Evolutionary conservation across 1,140 invertebrate genomes (phyloP).

Genomic region (Cotesia chilonis): DNA sequence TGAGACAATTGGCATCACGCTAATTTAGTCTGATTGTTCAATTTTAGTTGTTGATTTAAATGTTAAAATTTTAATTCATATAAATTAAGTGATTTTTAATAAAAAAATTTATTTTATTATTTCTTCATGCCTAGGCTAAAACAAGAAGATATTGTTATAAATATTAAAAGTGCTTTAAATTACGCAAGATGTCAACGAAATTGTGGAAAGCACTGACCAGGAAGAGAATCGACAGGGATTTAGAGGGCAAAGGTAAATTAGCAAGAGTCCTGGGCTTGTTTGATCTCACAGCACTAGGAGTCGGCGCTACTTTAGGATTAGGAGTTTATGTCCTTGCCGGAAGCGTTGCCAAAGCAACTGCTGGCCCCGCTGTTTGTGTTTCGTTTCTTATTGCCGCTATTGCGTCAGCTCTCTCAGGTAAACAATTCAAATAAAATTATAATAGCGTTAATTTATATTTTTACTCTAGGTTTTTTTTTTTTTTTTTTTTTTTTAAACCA

Average conservation of each 20-base stretch:
- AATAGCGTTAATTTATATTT: no score
- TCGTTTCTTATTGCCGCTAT: constrained; percentile 90
- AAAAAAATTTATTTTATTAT: neutral
- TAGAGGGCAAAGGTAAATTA: constrained; percentile 66
- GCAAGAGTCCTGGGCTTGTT: constrained; percentile 78
- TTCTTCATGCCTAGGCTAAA: constrained; percentile 1
- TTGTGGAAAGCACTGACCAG: constrained; percentile 41
- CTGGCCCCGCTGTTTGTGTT: constrained; percentile 88
- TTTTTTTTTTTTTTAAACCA: no score
- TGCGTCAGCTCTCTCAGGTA: constrained; percentile 86
- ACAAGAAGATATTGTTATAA: neutral
- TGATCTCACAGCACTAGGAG: constrained; percentile 83
- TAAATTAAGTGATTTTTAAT: neutral
- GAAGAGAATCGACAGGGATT: constrained; percentile 62
- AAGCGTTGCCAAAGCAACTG: constrained; percentile 81
- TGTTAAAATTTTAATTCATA: neutral
- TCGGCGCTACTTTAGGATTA: constrained; percentile 89
- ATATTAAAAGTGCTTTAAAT: neutral
- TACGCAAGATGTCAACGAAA: constrained; percentile 7
- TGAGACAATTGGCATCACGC: no score
- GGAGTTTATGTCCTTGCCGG: constrained; percentile 93
- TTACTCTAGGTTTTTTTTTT: no score
- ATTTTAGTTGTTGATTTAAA: neutral
- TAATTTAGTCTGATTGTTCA: neutral
- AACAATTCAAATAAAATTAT: constrained; percentile 34